phyloP scores from a whole-genome alignment of 2,113 vertebrate species.

The Ictalurus punctatus region DNA sequence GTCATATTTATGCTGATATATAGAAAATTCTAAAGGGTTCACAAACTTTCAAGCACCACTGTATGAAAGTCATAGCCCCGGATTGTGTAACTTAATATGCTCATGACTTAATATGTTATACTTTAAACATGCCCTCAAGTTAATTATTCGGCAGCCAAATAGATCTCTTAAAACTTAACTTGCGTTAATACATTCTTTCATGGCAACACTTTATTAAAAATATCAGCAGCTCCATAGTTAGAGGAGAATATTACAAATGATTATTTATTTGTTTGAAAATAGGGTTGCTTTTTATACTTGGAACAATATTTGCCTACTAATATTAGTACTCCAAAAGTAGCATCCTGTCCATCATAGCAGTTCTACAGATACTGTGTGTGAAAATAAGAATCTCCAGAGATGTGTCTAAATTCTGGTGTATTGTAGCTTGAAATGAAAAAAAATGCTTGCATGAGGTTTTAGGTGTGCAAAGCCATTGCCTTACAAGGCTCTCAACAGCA shows the following conservation, averaged over 20 bases:
- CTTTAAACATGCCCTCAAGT: not conserved
- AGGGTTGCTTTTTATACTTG: not conserved
- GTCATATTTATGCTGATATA: too few relatives aligned
- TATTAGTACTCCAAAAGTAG: not conserved
- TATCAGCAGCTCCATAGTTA: not conserved
- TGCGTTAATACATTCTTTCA: not conserved
- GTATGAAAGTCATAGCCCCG: not conserved
- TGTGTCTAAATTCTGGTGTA: not conserved
- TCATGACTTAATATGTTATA: not conserved
- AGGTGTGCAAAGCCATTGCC: not conserved
- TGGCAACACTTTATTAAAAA: not conserved
- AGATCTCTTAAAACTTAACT: not conserved
- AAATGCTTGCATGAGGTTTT: not conserved
- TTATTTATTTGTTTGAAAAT: not conserved
- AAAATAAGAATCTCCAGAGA: not conserved
- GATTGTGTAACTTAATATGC: not conserved
- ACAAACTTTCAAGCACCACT: too few relatives aligned
- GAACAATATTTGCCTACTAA: not conserved
- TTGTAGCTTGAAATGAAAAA: not conserved
- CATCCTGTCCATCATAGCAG: not conserved
- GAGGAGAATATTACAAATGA: not conserved
- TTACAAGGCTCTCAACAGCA: not conserved
- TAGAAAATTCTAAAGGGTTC: too few relatives aligned
- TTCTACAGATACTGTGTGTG: not conserved
- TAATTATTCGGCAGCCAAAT: not conserved